Percentiles rank a stretch among this genome's conserved stretches.
These are phyloP conservation scores for Agrypnus murinus DNA, from an alignment of 2,888 invertebrate species.

Conservation along the genomic window DNA sequence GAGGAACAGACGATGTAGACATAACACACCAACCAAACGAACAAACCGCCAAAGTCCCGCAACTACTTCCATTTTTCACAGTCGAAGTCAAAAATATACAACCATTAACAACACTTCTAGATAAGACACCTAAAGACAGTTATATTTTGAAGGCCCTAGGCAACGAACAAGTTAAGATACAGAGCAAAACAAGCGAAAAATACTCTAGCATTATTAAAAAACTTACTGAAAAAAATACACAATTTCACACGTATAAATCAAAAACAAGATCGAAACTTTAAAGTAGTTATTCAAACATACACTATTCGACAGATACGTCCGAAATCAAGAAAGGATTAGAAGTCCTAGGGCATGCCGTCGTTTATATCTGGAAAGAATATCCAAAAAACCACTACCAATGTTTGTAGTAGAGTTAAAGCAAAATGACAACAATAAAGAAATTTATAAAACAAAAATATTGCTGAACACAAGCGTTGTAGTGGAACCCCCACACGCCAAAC, in stretches of 20 bases:
- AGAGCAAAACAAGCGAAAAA: slow-evolving; percentile 19
- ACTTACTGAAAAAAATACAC: slow-evolving; percentile 17
- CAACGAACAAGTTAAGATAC: slow-evolving; percentile 21
- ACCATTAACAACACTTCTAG: slow-evolving; percentile 25
- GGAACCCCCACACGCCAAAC: slow-evolving; percentile 27
- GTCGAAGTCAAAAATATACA: slow-evolving; percentile 27
- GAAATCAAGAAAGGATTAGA: slow-evolving; percentile 18
- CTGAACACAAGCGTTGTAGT: no score
- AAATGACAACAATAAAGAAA: no score
- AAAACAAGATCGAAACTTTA: slow-evolving; percentile 13
- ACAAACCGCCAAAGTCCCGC: neutral
- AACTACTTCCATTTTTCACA: slow-evolving; percentile 21
- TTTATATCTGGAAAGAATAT: no score
- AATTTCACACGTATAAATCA: slow-evolving; percentile 18
- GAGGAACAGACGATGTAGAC: slow-evolving; percentile 5
- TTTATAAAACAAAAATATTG: no score
- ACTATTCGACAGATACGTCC: neutral
- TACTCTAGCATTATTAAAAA: slow-evolving; percentile 9
- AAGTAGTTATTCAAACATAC: slow-evolving; percentile 16
- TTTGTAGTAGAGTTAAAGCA: no score
- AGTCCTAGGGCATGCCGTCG: neutral
- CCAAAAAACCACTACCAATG: no score
- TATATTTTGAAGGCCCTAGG: slow-evolving; percentile 16
- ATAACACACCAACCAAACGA: neutral
- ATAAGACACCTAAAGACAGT: slow-evolving; percentile 17